These are phyloP conservation scores for Nemoura dubitans DNA, from an alignment of 2,888 invertebrate genomes.

Conservation along the genomic window DNA sequence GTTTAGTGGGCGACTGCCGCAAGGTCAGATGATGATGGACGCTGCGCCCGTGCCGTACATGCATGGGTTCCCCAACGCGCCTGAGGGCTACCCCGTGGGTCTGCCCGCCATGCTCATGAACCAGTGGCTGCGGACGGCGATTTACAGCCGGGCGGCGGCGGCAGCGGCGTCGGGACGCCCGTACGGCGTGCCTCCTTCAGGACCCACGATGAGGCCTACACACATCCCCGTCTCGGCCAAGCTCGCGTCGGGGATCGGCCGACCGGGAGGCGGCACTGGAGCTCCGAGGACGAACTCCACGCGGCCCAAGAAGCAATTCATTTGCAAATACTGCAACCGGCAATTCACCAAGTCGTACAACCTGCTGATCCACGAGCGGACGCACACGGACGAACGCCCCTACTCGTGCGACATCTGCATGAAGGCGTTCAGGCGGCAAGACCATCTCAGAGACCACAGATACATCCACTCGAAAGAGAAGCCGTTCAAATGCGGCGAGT, in stretches of 20 bases:
- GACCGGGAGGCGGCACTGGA: conserved; percentile 56
- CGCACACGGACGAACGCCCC: conserved; percentile 96
- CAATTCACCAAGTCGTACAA: conserved; percentile 99
- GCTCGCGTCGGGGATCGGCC: conserved; percentile 44
- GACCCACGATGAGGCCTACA: conserved; percentile 53
- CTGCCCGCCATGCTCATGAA: conserved; percentile 71
- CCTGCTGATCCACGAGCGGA: conserved; percentile 94
- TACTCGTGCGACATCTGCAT: conserved; percentile 97
- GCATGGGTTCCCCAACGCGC: conserved; percentile 42
- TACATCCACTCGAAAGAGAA: conserved; percentile 99
- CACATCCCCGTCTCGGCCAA: conserved; percentile 34
- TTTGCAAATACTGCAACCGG: conserved; percentile 96
- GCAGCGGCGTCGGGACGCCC: conserved; percentile 62
- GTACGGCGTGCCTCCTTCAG: conserved; percentile 66
- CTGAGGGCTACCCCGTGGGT: conserved; percentile 45
- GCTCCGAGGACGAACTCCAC: conserved; percentile 62
- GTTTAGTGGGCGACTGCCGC: conserved; percentile 15
- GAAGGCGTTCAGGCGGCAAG: conserved; percentile 94
- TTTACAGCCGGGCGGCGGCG: conserved; percentile 60
- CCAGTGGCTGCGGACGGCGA: conserved; percentile 71
- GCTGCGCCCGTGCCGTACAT: conserved; percentile 42
- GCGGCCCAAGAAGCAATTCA: conserved; percentile 83
- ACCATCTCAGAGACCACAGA: conserved; percentile 92
- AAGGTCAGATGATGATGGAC: conserved; percentile 34
- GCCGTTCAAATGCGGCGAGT: conserved; percentile 96